Evolutionary conservation across 2,113 vertebrate genomes (phyloP), one percentile per base, ranked within the genome.

Genomic region (Myocastor coypus): DNA sequence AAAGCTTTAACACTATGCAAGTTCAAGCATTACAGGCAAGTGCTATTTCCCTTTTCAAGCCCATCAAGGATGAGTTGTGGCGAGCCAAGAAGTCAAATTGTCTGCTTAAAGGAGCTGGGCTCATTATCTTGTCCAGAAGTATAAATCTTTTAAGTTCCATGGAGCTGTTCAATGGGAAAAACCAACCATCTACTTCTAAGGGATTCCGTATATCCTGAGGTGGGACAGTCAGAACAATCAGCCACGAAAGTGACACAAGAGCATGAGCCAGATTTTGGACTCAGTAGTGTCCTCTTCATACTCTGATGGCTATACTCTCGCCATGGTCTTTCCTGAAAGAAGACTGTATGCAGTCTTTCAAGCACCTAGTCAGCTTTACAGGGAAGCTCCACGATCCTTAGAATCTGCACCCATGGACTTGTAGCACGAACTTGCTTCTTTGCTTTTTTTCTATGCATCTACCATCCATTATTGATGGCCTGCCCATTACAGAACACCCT

Each of bases 101-200:
- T 97, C 91, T 97, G 83, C 77, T 89, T 97, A 95, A 93, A 78
- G 81, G 69, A 95, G 46, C 80, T 94, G 80, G 97, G 34, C 93
- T n/a, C 52, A 89, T 97, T 95, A 92, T 91, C 55, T 96, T 86
- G 73, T 81, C 73, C n/a, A 81, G 81, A 94, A 97, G 83, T 77
- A 46, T 71, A 94, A 94, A 94, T 87, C 83, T 94, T 94, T 94
- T 97, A 89, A 86, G 52, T 94, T n/a, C 42, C 10, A 46, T 37
- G 32, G 80, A 96, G 81, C 64, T 89, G 55, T 61, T 81, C 19
- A 50, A 87, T 78, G 63, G 73, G 63, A 89, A 86, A 94, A 95
- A 75, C 40, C 37, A 96, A 50, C n/a, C 22, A 64, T 69, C n/a
- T 93, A 68, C 57, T 83, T 91, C 80, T 55, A n/a, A 91, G 57